Base-by-base conservation (phyloP, 1,140 invertebrate genomes). In the Drosophila nigrodunni region DNA sequence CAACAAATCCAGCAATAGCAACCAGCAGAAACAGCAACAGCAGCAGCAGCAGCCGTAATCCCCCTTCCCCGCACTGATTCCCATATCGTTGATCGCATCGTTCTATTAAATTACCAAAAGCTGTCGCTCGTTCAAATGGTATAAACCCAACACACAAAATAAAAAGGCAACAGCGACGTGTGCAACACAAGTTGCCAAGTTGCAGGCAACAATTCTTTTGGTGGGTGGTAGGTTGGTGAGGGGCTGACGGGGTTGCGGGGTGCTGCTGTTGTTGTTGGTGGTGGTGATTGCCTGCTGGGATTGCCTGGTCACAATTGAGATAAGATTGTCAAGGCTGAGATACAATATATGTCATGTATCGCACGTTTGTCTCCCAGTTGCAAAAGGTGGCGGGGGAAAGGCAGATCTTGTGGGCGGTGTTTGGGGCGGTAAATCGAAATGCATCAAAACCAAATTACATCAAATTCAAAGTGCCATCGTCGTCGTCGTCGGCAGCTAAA, bases 281-380 rank as follows among this genome's bases (percentile, higher is more conserved):
- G 68, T 59, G 78, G 66, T 52, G 70, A 74, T 80, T 77, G 57
- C 44, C 47, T 47, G 37, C 35, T 74, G 80, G 78, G 73, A 86
- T 86, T 73, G 83, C 76, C 73, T 77, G 82, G 69, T 81, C 82
- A 77, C 87, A 90, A 90, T 91, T 90, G 83, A 91, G 87, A 90
- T 90, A 91, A 90, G 87, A 90, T 86, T 89, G 80, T 66, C 77
- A 54, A 25, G 15, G 71, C 74, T 57, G 67, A 85, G 85, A 88
- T 88, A 88, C 86, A 85, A 89, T 86, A 89, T 89, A 89, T 90
- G 86, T 81, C 86, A 89, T 90, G 86, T 88, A 88, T 89, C 80
- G 85, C 83, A 83, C 83, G 68, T 76, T 76, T 76, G 52, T 52
- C 55, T 49, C 61, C 41, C 3, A 67, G 25, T 2, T 30, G 25